These are phyloP conservation scores for Terrapene triunguis DNA, from an alignment of 2,113 vertebrate species.

Conservation along the genomic window DNA sequence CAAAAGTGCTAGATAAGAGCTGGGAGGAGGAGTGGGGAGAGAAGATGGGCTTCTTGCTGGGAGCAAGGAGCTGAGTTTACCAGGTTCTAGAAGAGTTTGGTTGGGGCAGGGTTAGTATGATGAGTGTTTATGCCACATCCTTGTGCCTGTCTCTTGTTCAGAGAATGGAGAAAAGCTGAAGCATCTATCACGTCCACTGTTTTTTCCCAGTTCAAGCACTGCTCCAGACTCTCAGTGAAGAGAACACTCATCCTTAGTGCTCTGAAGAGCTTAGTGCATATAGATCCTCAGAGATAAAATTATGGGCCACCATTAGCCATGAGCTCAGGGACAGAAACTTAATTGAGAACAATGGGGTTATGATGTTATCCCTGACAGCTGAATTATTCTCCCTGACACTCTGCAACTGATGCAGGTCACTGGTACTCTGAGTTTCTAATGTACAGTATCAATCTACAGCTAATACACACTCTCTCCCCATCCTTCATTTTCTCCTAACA, in stretches of 20 bases:
- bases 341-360: background rate
- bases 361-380: background rate
- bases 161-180: background rate
- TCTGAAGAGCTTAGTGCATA: background rate
- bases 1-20: constrained; percentile 10
- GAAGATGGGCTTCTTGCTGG: background rate
- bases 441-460: background rate
- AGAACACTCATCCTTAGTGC: rapidly evolving
- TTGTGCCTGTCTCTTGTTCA: background rate
- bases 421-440: background rate
- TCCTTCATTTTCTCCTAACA: background rate
- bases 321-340: background rate
- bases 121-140: background rate
- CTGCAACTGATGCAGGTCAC: background rate
- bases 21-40: background rate
- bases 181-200: background rate
- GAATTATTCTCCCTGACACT: background rate
- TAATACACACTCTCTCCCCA: background rate
- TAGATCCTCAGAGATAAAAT: background rate
- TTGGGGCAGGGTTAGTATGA: background rate
- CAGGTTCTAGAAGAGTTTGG: background rate
- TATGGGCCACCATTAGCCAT: background rate
- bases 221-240: background rate
- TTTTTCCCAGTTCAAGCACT: background rate
- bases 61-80: background rate